Percentiles rank a stretch among this genome's conserved stretches.
Conservation (phyloP, 2,113 vertebrate species). For the Amblyornis subalaris region DNA sequence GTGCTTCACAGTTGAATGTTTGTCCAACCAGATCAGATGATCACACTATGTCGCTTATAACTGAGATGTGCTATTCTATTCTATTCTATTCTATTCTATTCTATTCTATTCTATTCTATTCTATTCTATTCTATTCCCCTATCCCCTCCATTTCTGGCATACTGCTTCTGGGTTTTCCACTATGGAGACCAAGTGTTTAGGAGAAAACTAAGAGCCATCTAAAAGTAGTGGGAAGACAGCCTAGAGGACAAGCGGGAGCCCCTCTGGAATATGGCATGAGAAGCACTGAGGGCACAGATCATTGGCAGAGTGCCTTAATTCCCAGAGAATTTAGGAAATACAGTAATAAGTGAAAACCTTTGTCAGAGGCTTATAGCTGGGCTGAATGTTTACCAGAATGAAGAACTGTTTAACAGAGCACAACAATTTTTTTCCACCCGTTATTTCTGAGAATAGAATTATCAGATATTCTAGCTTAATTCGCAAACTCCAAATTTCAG, state of each 20-base stretch:
- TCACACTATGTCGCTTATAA: not conserved
- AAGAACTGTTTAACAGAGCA: not conserved
- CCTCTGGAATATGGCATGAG: not conserved
- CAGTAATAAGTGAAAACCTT: not conserved
- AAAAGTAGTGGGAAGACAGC: not conserved
- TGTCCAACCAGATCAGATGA: not conserved
- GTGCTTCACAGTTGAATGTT: rapidly evolving
- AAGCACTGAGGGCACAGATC: not conserved
- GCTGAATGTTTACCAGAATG: not conserved
- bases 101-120: not conserved
- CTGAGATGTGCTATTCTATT: not conserved
- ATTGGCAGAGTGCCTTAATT: not conserved
- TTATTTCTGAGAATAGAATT: not conserved
- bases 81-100: not conserved
- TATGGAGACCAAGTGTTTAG: not conserved
- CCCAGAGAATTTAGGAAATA: not conserved
- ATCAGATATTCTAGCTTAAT: not conserved
- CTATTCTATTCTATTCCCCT: not conserved
- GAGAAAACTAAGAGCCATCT: not conserved
- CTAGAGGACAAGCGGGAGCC: not conserved
- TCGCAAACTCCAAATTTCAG: not conserved
- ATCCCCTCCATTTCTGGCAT: not conserved
- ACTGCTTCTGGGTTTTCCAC: not conserved
- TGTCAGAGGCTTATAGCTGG: not conserved
- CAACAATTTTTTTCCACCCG: not conserved